Percentiles rank a stretch among this genome's conserved stretches.
Conservation (phyloP, 2,888 invertebrate species). For the Brachyopa scutellaris region DNA sequence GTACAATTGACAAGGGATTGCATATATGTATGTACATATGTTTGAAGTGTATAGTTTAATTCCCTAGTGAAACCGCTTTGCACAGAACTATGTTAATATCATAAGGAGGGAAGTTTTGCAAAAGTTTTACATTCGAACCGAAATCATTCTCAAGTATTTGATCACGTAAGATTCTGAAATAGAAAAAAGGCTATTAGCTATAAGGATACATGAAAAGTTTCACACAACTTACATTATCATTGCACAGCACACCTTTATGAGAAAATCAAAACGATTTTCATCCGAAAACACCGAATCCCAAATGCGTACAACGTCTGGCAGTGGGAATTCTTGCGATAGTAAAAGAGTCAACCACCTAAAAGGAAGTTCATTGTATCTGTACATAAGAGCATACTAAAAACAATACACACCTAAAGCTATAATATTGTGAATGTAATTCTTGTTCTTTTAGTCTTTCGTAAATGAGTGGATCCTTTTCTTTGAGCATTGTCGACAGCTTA, state of each 20-base stretch:
- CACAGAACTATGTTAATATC: slow-evolving; percentile 92
- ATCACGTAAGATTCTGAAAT: slow-evolving; percentile 89
- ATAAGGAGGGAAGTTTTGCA: slow-evolving; percentile 95
- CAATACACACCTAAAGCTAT: slow-evolving; percentile 90
- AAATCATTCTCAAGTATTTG: slow-evolving; percentile 94
- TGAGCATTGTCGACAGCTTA: slow-evolving; percentile 89
- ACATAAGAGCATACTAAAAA: no score
- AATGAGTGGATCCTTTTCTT: slow-evolving; percentile 89
- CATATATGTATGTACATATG: no score
- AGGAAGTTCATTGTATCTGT: no score
- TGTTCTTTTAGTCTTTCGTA: slow-evolving; percentile 90
- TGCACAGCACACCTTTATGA: slow-evolving; percentile 96
- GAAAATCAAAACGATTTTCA: slow-evolving; percentile 92
- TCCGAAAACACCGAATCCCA: slow-evolving; percentile 99
- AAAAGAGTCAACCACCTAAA: slow-evolving; percentile 95
- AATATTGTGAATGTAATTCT: slow-evolving; percentile 96
- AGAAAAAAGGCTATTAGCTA: not conserved
- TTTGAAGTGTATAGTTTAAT: slow-evolving; percentile 50
- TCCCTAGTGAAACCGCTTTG: slow-evolving; percentile 84
- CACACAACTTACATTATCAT: slow-evolving; percentile 96
- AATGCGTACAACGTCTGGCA: slow-evolving; percentile 97
- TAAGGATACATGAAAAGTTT: not conserved
- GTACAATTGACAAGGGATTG: slow-evolving; percentile 67
- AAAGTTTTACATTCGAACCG: slow-evolving; percentile 94
- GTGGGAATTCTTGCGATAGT: slow-evolving; percentile 97